These are phyloP conservation scores for Podotricha telesiphe DNA, from an alignment of 2,888 invertebrate species.

Conservation along the genomic window DNA sequence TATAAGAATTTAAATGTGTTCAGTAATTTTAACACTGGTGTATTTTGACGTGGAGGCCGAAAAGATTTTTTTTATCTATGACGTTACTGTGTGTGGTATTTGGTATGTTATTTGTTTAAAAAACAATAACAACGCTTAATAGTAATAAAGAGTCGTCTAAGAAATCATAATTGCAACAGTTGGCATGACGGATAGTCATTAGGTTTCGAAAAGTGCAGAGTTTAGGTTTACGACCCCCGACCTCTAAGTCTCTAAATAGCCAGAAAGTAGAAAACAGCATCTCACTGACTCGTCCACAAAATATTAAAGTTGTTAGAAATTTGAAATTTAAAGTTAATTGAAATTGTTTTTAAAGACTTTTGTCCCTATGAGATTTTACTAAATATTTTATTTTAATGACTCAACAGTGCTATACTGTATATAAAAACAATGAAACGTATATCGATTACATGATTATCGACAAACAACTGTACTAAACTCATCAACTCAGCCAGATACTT, in stretches of 20 bases:
- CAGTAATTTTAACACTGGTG: slow-evolving; percentile 13
- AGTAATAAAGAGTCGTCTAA: background rate
- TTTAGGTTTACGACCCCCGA: too few species aligned
- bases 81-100: background rate
- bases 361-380: too few species aligned
- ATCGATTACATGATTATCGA: slow-evolving; percentile 39
- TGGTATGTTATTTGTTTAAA: background rate
- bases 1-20: slow-evolving; percentile 29
- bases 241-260: background rate
- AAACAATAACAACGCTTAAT: background rate
- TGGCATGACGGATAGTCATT: too few species aligned
- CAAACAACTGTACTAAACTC: slow-evolving; percentile 56
- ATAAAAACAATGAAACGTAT: background rate
- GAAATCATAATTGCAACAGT: background rate
- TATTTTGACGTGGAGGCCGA: slow-evolving; percentile 1
- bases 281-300: background rate
- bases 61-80: background rate
- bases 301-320: too few species aligned
- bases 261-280: background rate
- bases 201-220: too few species aligned
- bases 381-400: background rate
- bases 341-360: too few species aligned
- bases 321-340: background rate
- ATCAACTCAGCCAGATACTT: slow-evolving; percentile 63
- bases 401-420: background rate